phyloP scores from a whole-genome alignment of 2,888 invertebrate genomes.

The Iphiclides podalirius region DNA sequence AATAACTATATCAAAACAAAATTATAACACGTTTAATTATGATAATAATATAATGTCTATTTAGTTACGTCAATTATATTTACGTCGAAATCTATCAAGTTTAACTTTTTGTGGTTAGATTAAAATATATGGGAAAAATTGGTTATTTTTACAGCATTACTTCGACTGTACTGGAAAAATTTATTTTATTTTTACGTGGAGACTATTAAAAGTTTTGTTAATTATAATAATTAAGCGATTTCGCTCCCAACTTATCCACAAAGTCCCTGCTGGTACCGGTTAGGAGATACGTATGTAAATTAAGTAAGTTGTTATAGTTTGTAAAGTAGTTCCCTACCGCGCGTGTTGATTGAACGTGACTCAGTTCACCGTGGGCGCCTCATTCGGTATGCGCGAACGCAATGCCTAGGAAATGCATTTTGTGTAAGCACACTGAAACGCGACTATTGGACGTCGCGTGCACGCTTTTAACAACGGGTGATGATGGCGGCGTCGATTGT shows the following conservation, averaged over 20 bases:
- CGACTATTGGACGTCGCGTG: conserved; percentile 40
- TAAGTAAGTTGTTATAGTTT: conserved; percentile 29
- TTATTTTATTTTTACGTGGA: too few species aligned
- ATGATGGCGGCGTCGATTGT: too few species aligned
- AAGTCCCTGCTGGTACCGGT: not conserved
- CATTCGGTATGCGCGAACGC: conserved; percentile 61
- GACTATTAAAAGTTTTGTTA: not conserved
- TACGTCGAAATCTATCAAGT: too few species aligned
- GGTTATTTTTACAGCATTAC: too few species aligned
- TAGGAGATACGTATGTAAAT: conserved; percentile 16
- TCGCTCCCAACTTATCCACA: not conserved
- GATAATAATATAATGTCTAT: too few species aligned
- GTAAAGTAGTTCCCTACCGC: conserved; percentile 25
- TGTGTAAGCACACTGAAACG: conserved; percentile 39
- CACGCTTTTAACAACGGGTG: too few species aligned
- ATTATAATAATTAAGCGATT: not conserved
- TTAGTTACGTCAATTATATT: too few species aligned
- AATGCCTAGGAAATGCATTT: conserved; percentile 65
- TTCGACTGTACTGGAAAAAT: too few species aligned
- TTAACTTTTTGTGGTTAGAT: too few species aligned
- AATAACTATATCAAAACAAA: too few species aligned
- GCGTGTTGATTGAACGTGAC: conserved; percentile 44
- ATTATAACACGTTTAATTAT: too few species aligned
- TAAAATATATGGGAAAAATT: too few species aligned
- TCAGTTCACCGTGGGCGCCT: conserved; percentile 57